A percentile compares a stretch with the other conserved stretches of the same genome.
Evolutionary conservation across 2,888 invertebrate genomes (phyloP).

Genomic region (Eudasyphora cyanicolor): DNA sequence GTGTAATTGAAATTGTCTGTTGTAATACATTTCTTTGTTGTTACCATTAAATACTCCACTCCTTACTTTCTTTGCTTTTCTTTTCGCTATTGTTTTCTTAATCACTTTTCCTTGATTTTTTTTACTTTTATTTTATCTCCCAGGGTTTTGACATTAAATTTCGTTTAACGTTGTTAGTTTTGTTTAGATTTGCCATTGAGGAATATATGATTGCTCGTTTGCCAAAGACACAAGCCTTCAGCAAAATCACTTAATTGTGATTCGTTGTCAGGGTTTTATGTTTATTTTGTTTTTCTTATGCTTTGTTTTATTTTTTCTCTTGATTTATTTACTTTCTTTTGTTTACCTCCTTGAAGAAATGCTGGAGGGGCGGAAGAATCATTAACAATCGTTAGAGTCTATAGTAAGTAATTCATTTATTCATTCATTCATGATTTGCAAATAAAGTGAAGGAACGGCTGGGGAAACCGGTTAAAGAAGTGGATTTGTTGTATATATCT

Average conservation of each 20-base stretch:
- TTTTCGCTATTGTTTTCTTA: conserved; percentile 1
- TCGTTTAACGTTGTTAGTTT: conserved; percentile 34
- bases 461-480: too few relatives aligned
- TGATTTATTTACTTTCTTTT: conserved; percentile 33
- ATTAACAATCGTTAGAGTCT: conserved; percentile 2
- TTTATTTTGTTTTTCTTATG: neutral
- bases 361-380: neutral
- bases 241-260: neutral
- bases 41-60: conserved; percentile 6
- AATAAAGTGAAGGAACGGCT: neutral
- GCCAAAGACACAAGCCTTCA: neutral
- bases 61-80: conserved; percentile 7
- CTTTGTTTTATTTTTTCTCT: too few relatives aligned
- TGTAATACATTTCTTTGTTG: conserved; percentile 54
- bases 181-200: conserved; percentile 35
- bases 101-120: neutral
- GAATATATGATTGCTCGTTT: neutral
- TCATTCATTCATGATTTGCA: conserved; percentile 6
- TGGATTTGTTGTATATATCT: too few relatives aligned
- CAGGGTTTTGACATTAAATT: conserved; percentile 29
- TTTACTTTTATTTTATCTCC: conserved; percentile 1
- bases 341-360: neutral
- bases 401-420: conserved; percentile 1
- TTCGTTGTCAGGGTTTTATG: neutral
- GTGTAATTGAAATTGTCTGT: conserved; percentile 35